Conservation (phyloP, 2,113 vertebrate species). For the Petrocephalus microphthalmus region DNA sequence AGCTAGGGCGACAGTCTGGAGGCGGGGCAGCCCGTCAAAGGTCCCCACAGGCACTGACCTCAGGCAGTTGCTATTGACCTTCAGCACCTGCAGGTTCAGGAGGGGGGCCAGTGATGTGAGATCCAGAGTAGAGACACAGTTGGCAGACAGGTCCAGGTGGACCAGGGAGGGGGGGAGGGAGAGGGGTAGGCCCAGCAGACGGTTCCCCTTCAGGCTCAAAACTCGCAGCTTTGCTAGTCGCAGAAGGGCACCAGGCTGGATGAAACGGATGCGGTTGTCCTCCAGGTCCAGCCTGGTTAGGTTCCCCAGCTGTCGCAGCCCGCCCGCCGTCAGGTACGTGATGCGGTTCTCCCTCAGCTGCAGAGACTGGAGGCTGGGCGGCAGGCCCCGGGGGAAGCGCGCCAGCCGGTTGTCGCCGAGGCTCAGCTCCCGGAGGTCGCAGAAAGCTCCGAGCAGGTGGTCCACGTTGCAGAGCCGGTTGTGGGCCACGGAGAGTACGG, state of each 20-base stretch:
- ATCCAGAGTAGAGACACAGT: slow-evolving; percentile 60
- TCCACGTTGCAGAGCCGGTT: slow-evolving; percentile 65
- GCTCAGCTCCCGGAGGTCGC: slow-evolving; percentile 60
- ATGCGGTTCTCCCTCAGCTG: slow-evolving; percentile 63
- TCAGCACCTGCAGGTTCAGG: slow-evolving; percentile 60
- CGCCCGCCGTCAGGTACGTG: slow-evolving; percentile 60
- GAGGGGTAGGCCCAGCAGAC: slow-evolving; percentile 48
- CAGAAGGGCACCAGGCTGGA: slow-evolving; percentile 56
- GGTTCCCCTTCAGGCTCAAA: slow-evolving; percentile 59
- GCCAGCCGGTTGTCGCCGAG: slow-evolving; percentile 60
- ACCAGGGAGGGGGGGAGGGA: slow-evolving; percentile 56
- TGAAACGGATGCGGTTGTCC: slow-evolving; percentile 60
- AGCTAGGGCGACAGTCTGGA: slow-evolving; percentile 53
- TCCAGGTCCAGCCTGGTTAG: slow-evolving; percentile 61
- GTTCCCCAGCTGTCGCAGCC: slow-evolving; percentile 56
- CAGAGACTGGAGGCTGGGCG: slow-evolving; percentile 60
- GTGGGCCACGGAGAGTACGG: slow-evolving; percentile 56
- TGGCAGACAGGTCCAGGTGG: slow-evolving; percentile 58
- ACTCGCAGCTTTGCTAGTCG: slow-evolving; percentile 49
- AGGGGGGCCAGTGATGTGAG: slow-evolving; percentile 48
- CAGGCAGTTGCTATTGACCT: slow-evolving; percentile 65
- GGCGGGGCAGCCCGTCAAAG: slow-evolving; percentile 51
- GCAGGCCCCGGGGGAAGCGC: slow-evolving; percentile 63
- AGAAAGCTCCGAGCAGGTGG: slow-evolving; percentile 53
- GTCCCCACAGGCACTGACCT: slow-evolving; percentile 55